Evolutionary conservation across 2,113 vertebrate species (phyloP).

Genomic region (Dicaeum eximium): DNA sequence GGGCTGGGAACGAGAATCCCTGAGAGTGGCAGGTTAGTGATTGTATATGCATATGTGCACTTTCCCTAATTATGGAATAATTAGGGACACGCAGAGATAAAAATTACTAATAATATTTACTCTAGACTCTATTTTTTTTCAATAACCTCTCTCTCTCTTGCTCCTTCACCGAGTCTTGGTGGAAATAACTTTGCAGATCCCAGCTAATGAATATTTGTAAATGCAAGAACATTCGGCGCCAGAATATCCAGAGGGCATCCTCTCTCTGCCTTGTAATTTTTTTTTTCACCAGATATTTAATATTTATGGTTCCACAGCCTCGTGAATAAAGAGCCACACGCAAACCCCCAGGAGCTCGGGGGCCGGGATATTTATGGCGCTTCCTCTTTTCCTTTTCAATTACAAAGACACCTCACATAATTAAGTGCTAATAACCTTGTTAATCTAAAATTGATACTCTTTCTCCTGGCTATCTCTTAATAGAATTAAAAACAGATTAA

Average conservation of each 20-base stretch:
- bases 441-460: constrained; percentile 69
- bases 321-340: background rate
- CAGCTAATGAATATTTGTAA: constrained; percentile 60
- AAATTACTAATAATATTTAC: constrained; percentile 57
- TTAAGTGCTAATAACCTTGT: constrained; percentile 73
- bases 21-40: background rate
- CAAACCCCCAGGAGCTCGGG: constrained; percentile 33
- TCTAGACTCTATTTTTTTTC: background rate
- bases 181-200: constrained; percentile 30
- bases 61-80: constrained; percentile 24
- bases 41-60: constrained; percentile 3
- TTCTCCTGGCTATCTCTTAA: constrained; percentile 61
- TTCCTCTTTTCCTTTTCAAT: constrained; percentile 67
- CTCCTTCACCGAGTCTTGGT: background rate
- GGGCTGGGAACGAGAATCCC: background rate
- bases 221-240: constrained; percentile 3
- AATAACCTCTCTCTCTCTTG: background rate
- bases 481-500: constrained; percentile 64
- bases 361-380: constrained; percentile 24
- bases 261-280: background rate
- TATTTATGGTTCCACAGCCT: constrained; percentile 47
- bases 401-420: constrained; percentile 63
- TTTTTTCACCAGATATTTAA: constrained; percentile 23
- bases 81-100: constrained; percentile 11
- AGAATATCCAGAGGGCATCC: constrained; percentile 17